These are phyloP conservation scores for Leucosticte australis DNA, from an alignment of 2,113 vertebrate species.

Conservation along the genomic window DNA sequence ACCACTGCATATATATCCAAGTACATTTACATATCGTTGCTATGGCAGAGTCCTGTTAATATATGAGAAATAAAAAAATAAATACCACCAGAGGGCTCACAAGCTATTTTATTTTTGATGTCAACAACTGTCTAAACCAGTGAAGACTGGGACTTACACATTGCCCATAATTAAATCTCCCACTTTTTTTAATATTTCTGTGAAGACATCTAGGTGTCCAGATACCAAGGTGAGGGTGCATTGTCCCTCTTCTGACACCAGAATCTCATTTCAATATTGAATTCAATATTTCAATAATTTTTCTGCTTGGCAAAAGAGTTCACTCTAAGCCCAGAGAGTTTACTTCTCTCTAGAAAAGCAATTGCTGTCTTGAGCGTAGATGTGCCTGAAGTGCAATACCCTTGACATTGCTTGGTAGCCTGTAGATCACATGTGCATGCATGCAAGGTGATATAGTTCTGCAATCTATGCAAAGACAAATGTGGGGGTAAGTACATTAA, in stretches of 20 bases:
- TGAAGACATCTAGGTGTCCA: neutral
- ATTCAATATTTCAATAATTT: too few relatives aligned
- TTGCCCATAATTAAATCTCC: neutral
- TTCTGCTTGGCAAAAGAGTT: neutral
- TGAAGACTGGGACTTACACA: neutral
- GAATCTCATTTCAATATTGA: neutral
- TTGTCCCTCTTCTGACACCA: neutral
- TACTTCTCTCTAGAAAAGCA: neutral
- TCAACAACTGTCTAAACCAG: neutral
- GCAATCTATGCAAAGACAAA: neutral
- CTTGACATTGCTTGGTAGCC: neutral
- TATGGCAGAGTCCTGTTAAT: neutral
- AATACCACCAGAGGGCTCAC: constrained; percentile 40
- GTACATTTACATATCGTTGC: neutral
- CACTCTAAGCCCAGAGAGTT: neutral
- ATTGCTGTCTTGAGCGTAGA: neutral
- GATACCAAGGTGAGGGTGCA: neutral
- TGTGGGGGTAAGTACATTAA: neutral
- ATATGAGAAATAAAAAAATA: neutral
- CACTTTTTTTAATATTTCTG: neutral
- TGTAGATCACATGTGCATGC: fast-evolving
- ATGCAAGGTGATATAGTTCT: neutral
- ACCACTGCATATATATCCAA: neutral
- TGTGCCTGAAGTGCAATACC: neutral
- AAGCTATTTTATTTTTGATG: neutral